These are phyloP conservation scores for Drosophila mauritiana DNA, from an alignment of 1,140 invertebrate genomes.

Conservation along the genomic window DNA sequence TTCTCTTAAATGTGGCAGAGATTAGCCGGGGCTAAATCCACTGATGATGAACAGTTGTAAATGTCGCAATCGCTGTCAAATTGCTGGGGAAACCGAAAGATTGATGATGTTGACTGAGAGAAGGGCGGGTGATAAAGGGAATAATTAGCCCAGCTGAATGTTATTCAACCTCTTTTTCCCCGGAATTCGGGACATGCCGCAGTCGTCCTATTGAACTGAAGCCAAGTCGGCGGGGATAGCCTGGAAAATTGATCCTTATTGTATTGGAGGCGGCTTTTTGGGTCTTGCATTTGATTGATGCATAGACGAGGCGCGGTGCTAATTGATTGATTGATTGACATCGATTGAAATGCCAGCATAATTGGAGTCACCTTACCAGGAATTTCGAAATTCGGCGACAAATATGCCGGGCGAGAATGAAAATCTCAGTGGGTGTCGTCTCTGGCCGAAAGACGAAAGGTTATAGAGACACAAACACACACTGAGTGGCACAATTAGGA, in stretches of 20 bases:
- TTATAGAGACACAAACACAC: slow-evolving; percentile 25
- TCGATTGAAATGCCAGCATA: slow-evolving; percentile 28
- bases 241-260: slow-evolving; percentile 64
- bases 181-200: neutral
- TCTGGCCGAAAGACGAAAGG: neutral
- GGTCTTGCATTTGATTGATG: slow-evolving; percentile 70
- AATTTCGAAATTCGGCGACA: slow-evolving; percentile 9
- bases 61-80: slow-evolving; percentile 79
- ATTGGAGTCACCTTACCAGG: slow-evolving; percentile 26
- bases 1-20: slow-evolving; percentile 16
- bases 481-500: slow-evolving; percentile 61
- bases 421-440: slow-evolving; percentile 9
- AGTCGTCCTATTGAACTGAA: slow-evolving; percentile 9
- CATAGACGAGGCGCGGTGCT: slow-evolving; percentile 24
- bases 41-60: slow-evolving; percentile 71
- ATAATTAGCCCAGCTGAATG: slow-evolving; percentile 49
- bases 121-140: neutral
- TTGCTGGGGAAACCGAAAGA: slow-evolving; percentile 46
- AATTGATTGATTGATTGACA: slow-evolving; percentile 57
- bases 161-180: slow-evolving; percentile 15
- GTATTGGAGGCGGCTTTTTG: slow-evolving; percentile 37
- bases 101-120: slow-evolving; percentile 67
- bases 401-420: neutral
- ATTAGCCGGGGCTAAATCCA: slow-evolving; percentile 35
- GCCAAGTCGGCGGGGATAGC: slow-evolving; percentile 20